Percentiles rank a stretch among this genome's conserved stretches.
Evolutionary conservation across 1,140 invertebrate genomes (phyloP).

Genomic region (Lordiphosa stackelbergi): DNA sequence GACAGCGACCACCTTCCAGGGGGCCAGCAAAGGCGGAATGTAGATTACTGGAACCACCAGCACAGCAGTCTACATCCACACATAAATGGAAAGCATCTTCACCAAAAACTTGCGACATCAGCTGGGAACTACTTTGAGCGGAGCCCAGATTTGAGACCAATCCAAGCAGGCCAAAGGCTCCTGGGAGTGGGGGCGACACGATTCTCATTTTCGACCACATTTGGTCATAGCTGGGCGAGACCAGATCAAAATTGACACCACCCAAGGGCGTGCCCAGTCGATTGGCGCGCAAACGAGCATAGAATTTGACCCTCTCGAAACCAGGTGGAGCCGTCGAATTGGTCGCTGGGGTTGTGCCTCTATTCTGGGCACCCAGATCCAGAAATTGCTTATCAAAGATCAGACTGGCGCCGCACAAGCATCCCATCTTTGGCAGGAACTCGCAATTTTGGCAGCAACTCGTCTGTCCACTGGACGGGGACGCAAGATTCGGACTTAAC

Average conservation of each 20-base stretch:
- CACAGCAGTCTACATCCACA: conserved; percentile 6
- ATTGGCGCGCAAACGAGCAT: conserved; percentile 37
- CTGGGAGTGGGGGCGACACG: not conserved
- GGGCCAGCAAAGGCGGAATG: conserved; percentile 31
- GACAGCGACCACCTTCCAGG: conserved; percentile 15
- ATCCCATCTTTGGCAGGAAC: conserved; percentile 4
- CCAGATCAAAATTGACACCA: conserved; percentile 33
- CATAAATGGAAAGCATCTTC: conserved; percentile 11
- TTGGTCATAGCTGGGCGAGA: not conserved
- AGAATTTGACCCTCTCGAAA: conserved; percentile 23
- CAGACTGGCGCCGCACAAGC: conserved; percentile 8
- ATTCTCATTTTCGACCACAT: not conserved
- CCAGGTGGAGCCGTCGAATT: conserved; percentile 14
- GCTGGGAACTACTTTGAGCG: conserved; percentile 10
- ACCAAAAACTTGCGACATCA: conserved; percentile 20
- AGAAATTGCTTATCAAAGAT: conserved; percentile 51
- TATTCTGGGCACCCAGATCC: conserved; percentile 15
- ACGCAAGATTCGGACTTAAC: not conserved
- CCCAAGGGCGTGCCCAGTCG: conserved; percentile 35
- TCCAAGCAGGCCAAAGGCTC: conserved; percentile 37
- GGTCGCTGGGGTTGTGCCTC: too few relatives aligned
- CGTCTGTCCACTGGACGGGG: not conserved
- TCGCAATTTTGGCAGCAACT: not conserved
- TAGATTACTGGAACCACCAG: conserved; percentile 10
- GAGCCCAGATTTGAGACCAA: conserved; percentile 28